Evolutionary conservation across 2,113 vertebrate species (phyloP).

Genomic region (Hypanus sabinus): DNA sequence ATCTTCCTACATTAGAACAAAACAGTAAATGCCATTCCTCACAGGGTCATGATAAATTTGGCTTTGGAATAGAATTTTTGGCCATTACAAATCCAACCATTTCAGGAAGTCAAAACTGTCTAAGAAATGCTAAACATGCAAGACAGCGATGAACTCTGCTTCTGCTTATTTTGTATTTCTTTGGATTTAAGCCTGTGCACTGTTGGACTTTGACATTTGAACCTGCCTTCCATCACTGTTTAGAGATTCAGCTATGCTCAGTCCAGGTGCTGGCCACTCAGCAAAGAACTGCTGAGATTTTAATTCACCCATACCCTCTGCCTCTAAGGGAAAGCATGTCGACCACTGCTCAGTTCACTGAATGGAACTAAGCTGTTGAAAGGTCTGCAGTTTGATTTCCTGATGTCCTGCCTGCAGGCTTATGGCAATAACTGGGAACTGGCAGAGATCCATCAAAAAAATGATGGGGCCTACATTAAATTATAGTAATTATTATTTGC

Average conservation of each 20-base stretch:
- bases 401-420: constrained; percentile 9
- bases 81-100: constrained; percentile 3
- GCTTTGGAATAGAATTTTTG: neutral
- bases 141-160: neutral
- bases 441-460: constrained; percentile 10
- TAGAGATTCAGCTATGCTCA: neutral
- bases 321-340: neutral
- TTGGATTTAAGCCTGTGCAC: neutral
- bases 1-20: neutral
- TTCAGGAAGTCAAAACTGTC: neutral
- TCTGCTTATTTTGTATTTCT: neutral
- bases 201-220: neutral
- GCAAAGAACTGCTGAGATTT: neutral
- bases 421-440: neutral
- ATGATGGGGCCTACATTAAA: neutral
- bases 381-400: constrained; percentile 30
- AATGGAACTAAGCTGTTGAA: constrained; percentile 32
- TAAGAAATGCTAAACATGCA: neutral
- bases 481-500: constrained; percentile 16
- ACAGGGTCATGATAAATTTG: neutral
- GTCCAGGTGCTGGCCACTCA: neutral
- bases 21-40: neutral
- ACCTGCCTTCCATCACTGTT: constrained; percentile 20
- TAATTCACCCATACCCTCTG: constrained; percentile 28
- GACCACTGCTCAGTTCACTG: constrained; percentile 14